These are phyloP conservation scores for Xenopus petersii DNA, from an alignment of 2,797 vertebrate species.

Conservation along the genomic window DNA sequence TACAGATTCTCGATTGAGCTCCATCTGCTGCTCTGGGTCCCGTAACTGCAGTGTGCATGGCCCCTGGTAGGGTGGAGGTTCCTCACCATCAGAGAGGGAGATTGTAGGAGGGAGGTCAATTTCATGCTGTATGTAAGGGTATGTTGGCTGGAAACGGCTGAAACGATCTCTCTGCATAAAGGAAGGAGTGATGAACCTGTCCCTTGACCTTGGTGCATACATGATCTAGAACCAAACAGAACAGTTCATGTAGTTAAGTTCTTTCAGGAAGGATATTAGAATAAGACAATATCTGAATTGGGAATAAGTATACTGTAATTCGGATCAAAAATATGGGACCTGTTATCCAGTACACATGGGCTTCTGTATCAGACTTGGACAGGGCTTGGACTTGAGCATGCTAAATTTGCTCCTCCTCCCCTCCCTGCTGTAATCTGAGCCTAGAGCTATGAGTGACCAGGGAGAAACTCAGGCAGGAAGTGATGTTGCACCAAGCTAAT, in stretches of 20 bases:
- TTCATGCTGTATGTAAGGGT: slow-evolving; percentile 81
- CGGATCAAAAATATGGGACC: too few relatives aligned
- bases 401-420: too few relatives aligned
- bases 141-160: slow-evolving; percentile 85
- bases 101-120: slow-evolving; percentile 87
- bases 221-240: slow-evolving; percentile 68
- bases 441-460: too few relatives aligned
- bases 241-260: background rate
- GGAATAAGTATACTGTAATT: too few relatives aligned
- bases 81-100: slow-evolving; percentile 83
- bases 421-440: too few relatives aligned
- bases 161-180: slow-evolving; percentile 81
- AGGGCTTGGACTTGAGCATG: too few relatives aligned
- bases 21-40: slow-evolving; percentile 85
- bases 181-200: slow-evolving; percentile 72
- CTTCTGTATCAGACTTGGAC: too few relatives aligned
- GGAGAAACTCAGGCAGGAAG: too few relatives aligned
- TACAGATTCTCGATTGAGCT: slow-evolving; percentile 81
- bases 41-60: slow-evolving; percentile 81
- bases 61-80: slow-evolving; percentile 82
- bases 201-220: slow-evolving; percentile 72
- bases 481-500: too few relatives aligned
- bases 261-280: background rate
- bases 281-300: too few relatives aligned
- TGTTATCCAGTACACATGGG: too few relatives aligned